Percentiles rank a stretch among this genome's conserved stretches.
phyloP scores from a whole-genome alignment of 1,140 invertebrate species.

The Drosophila repletoides region DNA sequence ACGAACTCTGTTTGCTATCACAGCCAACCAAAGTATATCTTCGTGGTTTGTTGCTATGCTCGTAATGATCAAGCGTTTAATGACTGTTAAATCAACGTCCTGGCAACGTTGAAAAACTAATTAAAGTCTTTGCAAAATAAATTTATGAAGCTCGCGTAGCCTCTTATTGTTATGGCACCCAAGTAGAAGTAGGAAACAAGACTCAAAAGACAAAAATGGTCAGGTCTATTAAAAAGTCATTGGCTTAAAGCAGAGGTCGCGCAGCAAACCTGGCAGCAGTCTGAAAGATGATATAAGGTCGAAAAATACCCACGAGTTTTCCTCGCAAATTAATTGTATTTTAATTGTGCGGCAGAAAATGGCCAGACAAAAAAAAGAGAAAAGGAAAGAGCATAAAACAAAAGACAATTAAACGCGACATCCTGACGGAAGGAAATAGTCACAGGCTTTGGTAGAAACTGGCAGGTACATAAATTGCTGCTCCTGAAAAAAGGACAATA shows the following conservation, averaged over 20 bases:
- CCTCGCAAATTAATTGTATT: slow-evolving; percentile 61
- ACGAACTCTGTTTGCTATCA: neutral
- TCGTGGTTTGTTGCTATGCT: neutral
- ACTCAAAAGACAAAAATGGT: slow-evolving; percentile 11
- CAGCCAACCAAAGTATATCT: neutral
- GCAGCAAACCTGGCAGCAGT: neutral
- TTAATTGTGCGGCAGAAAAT: slow-evolving; percentile 60
- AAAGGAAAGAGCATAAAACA: slow-evolving; percentile 34
- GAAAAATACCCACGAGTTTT: slow-evolving; percentile 27
- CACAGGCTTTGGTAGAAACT: slow-evolving; percentile 15
- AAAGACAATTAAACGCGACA: slow-evolving; percentile 23
- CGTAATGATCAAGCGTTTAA: slow-evolving; percentile 39
- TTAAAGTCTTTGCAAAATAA: slow-evolving; percentile 56
- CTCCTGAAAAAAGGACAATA: neutral
- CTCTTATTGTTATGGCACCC: slow-evolving; percentile 39
- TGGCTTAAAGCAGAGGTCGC: neutral
- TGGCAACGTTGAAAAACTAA: slow-evolving; percentile 48
- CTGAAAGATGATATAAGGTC: slow-evolving; percentile 29
- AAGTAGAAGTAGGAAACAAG: slow-evolving; percentile 23
- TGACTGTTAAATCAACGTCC: slow-evolving; percentile 44
- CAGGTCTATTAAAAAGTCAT: slow-evolving; percentile 56
- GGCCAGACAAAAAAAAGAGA: too few relatives aligned
- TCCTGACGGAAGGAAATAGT: neutral
- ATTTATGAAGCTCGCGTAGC: slow-evolving; percentile 27
- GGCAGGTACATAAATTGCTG: slow-evolving; percentile 19